Evolutionary conservation across 2,888 invertebrate genomes (phyloP).

Genomic region (Zygothrica quintamaculata): DNA sequence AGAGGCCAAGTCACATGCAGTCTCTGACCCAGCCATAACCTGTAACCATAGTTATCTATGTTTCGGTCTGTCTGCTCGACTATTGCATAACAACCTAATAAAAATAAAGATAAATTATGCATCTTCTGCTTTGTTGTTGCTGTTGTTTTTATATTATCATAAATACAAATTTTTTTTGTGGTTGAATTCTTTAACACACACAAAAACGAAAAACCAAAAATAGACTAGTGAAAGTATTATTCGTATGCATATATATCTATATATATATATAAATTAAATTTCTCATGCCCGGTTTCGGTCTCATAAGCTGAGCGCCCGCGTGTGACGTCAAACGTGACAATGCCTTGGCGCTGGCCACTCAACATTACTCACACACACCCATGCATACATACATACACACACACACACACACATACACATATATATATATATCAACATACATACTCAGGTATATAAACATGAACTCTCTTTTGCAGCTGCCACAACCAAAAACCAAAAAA

Average conservation of each 20-base stretch:
- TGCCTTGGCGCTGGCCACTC: slow-evolving; percentile 32
- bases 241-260: slow-evolving; percentile 52
- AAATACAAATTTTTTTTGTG: too few species aligned
- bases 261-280: slow-evolving; percentile 62
- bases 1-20: slow-evolving; percentile 15
- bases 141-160: not conserved
- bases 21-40: slow-evolving; percentile 29
- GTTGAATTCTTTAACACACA: slow-evolving; percentile 41
- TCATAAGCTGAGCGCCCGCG: slow-evolving; percentile 44
- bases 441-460: slow-evolving; percentile 11
- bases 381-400: slow-evolving; percentile 10
- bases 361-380: slow-evolving; percentile 31
- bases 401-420: slow-evolving; percentile 18
- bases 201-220: slow-evolving; percentile 6
- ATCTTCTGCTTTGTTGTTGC: slow-evolving; percentile 5
- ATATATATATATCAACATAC: slow-evolving; percentile 4
- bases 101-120: slow-evolving; percentile 29
- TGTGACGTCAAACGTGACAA: slow-evolving; percentile 71
- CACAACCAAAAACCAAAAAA: too few species aligned
- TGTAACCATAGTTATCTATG: slow-evolving; percentile 8
- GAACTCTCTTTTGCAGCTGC: slow-evolving; percentile 63
- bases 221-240: slow-evolving; percentile 68
- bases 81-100: slow-evolving; percentile 44
- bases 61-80: slow-evolving; percentile 15
- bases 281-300: slow-evolving; percentile 61